Evolutionary conservation across 2,797 vertebrate genomes (phyloP).

Genomic region (Notoglanidium macrostoma): DNA sequence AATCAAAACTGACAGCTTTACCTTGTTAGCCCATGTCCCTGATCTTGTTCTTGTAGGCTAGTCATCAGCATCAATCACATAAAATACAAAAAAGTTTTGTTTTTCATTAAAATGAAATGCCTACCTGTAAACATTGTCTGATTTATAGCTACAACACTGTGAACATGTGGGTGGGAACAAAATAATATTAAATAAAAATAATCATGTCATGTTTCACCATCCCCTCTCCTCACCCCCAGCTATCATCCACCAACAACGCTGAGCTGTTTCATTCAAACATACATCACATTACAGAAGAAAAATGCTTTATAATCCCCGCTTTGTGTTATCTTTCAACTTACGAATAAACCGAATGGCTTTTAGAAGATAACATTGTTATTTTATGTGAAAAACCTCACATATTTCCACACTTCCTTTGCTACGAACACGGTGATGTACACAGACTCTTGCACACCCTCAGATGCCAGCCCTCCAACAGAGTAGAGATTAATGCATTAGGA

Average conservation of each 20-base stretch:
- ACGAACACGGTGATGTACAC: constrained; percentile 35
- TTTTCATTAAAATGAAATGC: constrained; percentile 8
- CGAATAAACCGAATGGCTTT: constrained; percentile 1
- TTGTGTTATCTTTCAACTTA: neutral
- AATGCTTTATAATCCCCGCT: neutral
- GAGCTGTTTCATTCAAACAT: neutral
- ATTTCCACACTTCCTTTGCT: constrained; percentile 11
- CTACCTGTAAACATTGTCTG: neutral
- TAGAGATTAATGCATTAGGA: constrained; percentile 73
- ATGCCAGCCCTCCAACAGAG: constrained; percentile 53
- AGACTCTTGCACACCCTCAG: constrained; percentile 29
- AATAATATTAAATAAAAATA: constrained; percentile 17
- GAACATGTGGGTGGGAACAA: constrained; percentile 1
- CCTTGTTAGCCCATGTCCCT: constrained; percentile 2
- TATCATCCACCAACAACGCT: neutral
- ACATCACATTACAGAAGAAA: neutral
- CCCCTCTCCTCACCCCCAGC: neutral
- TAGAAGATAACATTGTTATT: constrained; percentile 4
- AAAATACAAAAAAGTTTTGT: neutral
- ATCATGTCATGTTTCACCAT: constrained; percentile 7
- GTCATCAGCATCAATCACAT: constrained; percentile 7
- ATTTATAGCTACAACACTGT: neutral
- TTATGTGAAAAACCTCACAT: neutral
- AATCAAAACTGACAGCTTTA: neutral
- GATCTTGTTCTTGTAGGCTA: neutral